Conservation (phyloP, 1,140 invertebrate species). For the Charaxes varanes region DNA sequence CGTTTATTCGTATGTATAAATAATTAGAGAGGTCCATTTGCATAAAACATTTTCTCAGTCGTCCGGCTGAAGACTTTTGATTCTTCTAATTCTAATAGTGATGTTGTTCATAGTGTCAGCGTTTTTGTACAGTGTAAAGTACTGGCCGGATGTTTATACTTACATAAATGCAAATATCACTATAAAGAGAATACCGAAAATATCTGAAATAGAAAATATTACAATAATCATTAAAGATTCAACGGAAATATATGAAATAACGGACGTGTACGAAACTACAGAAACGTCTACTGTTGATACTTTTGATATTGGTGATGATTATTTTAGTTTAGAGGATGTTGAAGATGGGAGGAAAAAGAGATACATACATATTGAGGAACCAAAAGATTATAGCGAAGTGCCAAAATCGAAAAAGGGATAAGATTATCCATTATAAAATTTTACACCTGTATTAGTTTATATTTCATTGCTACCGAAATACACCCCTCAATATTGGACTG, state of each 20-base stretch:
- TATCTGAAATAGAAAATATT: constrained; percentile 43
- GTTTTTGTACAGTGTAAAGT: constrained; percentile 45
- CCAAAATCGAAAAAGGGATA: too few relatives aligned
- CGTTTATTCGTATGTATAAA: too few relatives aligned
- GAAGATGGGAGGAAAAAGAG: too few relatives aligned
- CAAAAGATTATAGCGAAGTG: too few relatives aligned
- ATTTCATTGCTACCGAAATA: too few relatives aligned
- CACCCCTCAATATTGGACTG: too few relatives aligned
- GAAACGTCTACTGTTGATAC: constrained; percentile 22
- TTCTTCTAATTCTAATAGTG: constrained; percentile 45
- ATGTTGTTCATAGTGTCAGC: constrained; percentile 41
- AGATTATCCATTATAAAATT: too few relatives aligned
- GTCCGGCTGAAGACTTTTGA: constrained; percentile 35
- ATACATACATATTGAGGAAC: too few relatives aligned
- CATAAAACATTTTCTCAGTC: too few relatives aligned
- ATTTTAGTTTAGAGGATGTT: too few relatives aligned
- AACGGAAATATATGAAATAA: constrained; percentile 31
- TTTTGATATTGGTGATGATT: constrained; percentile 21
- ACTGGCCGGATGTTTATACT: constrained; percentile 56
- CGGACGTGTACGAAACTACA: constrained; percentile 26
- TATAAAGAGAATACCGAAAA: constrained; percentile 51
- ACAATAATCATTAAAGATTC: constrained; percentile 34
- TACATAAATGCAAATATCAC: constrained; percentile 59
- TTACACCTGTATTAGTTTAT: too few relatives aligned
- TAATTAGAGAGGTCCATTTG: too few relatives aligned